Evolutionary conservation across 2,797 vertebrate species (phyloP), one percentile per base, ranked within the genome.

Genomic region (Scolopax bukidnonensis): DNA sequence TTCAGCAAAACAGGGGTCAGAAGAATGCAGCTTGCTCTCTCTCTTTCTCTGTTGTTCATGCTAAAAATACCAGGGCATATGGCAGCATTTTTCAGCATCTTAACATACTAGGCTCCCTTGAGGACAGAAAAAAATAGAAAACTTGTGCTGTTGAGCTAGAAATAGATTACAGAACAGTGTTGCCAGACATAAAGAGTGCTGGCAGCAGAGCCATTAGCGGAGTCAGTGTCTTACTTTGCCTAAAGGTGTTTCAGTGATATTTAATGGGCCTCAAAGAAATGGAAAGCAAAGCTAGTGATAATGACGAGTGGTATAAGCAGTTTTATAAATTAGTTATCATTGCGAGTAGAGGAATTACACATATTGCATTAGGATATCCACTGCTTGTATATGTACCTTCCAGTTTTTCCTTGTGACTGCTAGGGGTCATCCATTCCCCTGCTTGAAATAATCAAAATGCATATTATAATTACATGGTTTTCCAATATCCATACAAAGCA

Each of bases 391-490:
- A 91, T 93, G 84, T 92, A 97, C 89, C 91, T 98, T 96, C 91
- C 94, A 91, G 87, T 94, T 96, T 94, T 83, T 68, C 86, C 79
- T 97, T 96, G 84, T 94, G 96, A 97, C 95, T 97, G 74, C 80
- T 88, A 95, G 91, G 80, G 93, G 90, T 96, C 82, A 50, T 64
- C 41, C 19, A 10, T 45, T 38, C 63, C 75, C 96, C 93, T 95
- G 90, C 97, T 97, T 93, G 95, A 97, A 97, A 97, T 96, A 97
- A 97, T 96, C 98, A 98, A 98, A 98, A 98, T 98, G 98, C 98
- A 98, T 98, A 98, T 98, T 98, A 98, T 98, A 98, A 98, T 98
- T 97, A 98, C 98, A 98, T n/a, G 97, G 89, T 97, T 98, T 97
- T 98, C 96, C 95, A 97, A 98, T 97, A 98, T 97, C 98, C 98